Evolutionary conservation across 2,113 vertebrate species (phyloP), one percentile per base, ranked within the genome.

Genomic region (Psephotus haematonotus): DNA sequence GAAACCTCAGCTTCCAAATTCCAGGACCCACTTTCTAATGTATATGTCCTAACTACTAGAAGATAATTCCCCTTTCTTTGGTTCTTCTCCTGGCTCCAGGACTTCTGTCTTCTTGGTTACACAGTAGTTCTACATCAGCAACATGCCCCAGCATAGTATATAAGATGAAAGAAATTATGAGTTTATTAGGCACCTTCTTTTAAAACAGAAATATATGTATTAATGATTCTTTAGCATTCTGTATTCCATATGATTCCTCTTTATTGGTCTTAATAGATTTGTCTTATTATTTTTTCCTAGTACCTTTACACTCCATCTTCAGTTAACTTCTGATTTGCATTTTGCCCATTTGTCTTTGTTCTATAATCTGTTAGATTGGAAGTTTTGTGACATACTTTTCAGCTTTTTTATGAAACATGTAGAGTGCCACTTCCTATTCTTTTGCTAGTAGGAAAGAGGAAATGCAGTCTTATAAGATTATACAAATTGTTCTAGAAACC

Each of bases 41-140:
- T 64, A 47, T 1, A 0, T 39, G 28, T 64, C 22, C 44, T 80
- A n/a, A 33, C 5, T 16, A 49, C n/a, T 0, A 1, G 10, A 19
- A 53, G 7, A 12, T 5, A 43, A 15, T 20, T 24, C 49, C 15
- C 33, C 10, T 75, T 75, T 65, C 18, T 17, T 62, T 31, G 14
- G 8, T 70, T 78, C 25, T 41, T 13, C 7, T 47, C 7, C 47
- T 64, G 17, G 13, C 17, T 86, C 13, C 2, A 6, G 57, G 29
- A 16, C 13, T 69, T 50, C 13, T 52, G 65, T 3, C 28, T 67
- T 78, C 47, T 46, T 55, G 47, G 17, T 37, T 64, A 37, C 35
- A 25, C 43, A 50, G 9, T 8, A 8, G 24, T 35, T 33, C 29
- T 52, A 41, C 19, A 17, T 27, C 52, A 82, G 52, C 39, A 39